Evolutionary conservation across 1,140 invertebrate species (phyloP).

Genomic region (Drosophila parabipectinata): DNA sequence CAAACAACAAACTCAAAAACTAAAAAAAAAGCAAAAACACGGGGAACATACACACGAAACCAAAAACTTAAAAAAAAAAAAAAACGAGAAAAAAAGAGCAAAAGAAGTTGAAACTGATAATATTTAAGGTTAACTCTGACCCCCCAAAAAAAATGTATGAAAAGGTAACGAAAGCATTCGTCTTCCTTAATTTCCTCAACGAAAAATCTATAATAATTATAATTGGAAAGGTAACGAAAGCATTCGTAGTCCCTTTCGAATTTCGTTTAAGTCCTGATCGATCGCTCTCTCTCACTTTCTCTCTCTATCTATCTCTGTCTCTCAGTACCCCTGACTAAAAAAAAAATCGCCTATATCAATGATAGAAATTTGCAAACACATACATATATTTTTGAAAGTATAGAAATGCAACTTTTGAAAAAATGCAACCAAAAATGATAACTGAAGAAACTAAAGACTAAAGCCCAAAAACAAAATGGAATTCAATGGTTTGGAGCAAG

Average conservation of each 20-base stretch:
- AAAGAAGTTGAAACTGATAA: slow-evolving; percentile 74
- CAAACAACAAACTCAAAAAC: slow-evolving; percentile 30
- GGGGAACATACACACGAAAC: slow-evolving; percentile 28
- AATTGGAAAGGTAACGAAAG: neutral
- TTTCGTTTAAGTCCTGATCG: slow-evolving; percentile 33
- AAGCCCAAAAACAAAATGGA: slow-evolving; percentile 47
- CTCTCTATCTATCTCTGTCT: slow-evolving; percentile 13
- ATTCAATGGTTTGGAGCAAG: slow-evolving; percentile 36
- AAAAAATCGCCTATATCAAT: slow-evolving; percentile 11
- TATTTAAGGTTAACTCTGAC: slow-evolving; percentile 65
- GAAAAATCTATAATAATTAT: neutral
- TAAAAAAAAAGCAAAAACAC: slow-evolving; percentile 25
- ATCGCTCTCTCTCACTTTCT: slow-evolving; percentile 41
- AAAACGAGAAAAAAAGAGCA: slow-evolving; percentile 60
- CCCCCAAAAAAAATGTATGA: slow-evolving; percentile 35
- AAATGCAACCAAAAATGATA: slow-evolving; percentile 43
- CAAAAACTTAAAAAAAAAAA: slow-evolving; percentile 52
- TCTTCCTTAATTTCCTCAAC: neutral
- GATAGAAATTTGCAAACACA: slow-evolving; percentile 53
- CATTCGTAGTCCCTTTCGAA: slow-evolving; percentile 23
- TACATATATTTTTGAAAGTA: slow-evolving; percentile 78
- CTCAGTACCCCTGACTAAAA: slow-evolving; percentile 4
- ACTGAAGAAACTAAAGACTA: slow-evolving; percentile 44
- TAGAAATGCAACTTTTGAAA: slow-evolving; percentile 76
- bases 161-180: slow-evolving; percentile 22